Evolutionary conservation across 2,888 invertebrate genomes (phyloP), one percentile per base, ranked within the genome.

Genomic region (Drosophila crucigera): DNA sequence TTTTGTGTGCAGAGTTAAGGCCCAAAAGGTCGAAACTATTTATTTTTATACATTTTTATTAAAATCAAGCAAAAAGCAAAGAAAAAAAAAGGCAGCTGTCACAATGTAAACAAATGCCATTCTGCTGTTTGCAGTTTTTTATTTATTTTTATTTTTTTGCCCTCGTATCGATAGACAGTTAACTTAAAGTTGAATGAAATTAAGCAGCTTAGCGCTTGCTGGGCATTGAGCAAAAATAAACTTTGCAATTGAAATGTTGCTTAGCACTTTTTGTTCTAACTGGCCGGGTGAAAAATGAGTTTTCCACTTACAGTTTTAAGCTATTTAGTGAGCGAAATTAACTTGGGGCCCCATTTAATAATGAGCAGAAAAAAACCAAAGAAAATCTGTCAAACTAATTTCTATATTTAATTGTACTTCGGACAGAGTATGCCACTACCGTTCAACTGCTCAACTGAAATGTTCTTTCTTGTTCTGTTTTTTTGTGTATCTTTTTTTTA

Each of bases 1-100:
- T 47, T 25, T 11, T 22, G 41, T 22, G 41, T 22, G 43, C 22
- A 22, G 11, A 22, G 47, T 22, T 47, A 14, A 22, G 11, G 37
- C 28, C n/a, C 56, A 56, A n/a, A 56, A 39, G 56, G 56, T 30
- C 56, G 16, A 56, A 56, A 39, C 39, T 56, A 56, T 56, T 56
- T 56, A n/a, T 56, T 56, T 56, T n/a, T 28, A 11, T 28, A 39
- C 19, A 19, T 14, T 56, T 47, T 56, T 37, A 56, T 30, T 28
- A 39, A 56, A 39, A 56, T 39, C 28, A 11, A 25, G 22, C 9
- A 41, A 14, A 10, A 6, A 30, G 22, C 49, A 1, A 6, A 16
- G 16, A 6, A 11, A 16, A 16, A 1, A 25, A 1, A 25, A 11
- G 37, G 3, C n/a, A 56, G 39, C 56, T 56, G 14, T 56, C 30